A percentile compares a stretch with the other conserved stretches of the same genome.
Evolutionary conservation across 2,113 vertebrate species (phyloP).

Genomic region (Carassius carassius): DNA sequence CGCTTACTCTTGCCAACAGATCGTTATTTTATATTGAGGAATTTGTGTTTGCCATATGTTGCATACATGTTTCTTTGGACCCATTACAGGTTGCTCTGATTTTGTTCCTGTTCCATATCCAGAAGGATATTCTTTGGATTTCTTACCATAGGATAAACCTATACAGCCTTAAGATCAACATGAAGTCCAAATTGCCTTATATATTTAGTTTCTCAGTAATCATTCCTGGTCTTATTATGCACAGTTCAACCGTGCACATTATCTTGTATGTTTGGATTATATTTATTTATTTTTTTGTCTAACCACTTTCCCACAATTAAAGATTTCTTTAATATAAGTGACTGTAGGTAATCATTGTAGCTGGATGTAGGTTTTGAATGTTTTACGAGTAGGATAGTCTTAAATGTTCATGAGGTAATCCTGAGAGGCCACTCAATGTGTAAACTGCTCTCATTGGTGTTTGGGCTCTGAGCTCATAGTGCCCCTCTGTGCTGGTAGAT

Average conservation of each 20-base stretch:
- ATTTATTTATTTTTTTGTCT: not conserved
- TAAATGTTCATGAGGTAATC: slow-evolving; percentile 36
- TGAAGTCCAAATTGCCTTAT: not conserved
- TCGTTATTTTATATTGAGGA: not conserved
- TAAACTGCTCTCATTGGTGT: slow-evolving; percentile 37
- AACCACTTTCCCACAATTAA: not conserved
- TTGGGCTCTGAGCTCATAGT: slow-evolving; percentile 51
- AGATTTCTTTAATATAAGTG: not conserved
- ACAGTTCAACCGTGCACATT: too few relatives aligned
- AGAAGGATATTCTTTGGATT: not conserved
- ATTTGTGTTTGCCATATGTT: slow-evolving; percentile 24
- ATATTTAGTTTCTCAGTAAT: not conserved
- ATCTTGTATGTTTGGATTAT: not conserved
- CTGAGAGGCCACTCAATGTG: slow-evolving; percentile 32
- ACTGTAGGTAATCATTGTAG: not conserved
- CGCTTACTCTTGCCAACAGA: slow-evolving; percentile 2
- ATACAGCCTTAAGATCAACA: not conserved
- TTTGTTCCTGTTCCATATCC: not conserved
- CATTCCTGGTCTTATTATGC: not conserved
- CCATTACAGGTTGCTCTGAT: not conserved
- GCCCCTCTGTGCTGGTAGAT: slow-evolving; percentile 58
- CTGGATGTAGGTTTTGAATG: slow-evolving; percentile 17
- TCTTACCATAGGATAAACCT: not conserved
- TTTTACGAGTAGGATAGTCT: slow-evolving; percentile 21
- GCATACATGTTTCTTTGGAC: slow-evolving; percentile 11